Percentiles rank a stretch among this genome's conserved stretches.
Evolutionary conservation across 2,888 invertebrate species (phyloP).

Genomic region (Ophion ventricosus): DNA sequence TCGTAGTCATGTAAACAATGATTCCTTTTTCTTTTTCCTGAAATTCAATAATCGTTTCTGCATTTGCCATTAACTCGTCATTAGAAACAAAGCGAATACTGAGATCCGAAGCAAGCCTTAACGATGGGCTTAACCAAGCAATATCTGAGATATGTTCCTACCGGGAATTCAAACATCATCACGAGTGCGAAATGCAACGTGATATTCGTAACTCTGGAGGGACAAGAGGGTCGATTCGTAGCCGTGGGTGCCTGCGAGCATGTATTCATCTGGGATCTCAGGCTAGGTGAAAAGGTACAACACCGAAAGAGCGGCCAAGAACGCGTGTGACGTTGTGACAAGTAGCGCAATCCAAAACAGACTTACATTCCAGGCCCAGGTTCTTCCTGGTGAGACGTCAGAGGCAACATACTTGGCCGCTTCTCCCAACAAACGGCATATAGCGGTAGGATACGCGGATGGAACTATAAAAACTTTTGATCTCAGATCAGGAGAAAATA

Average conservation of each 20-base stretch:
- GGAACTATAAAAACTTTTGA: conserved; percentile 94
- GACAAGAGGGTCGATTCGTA: conserved; percentile 92
- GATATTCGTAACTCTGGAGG: conserved; percentile 90
- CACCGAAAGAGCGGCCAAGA: not conserved
- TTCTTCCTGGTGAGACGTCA: conserved; percentile 91
- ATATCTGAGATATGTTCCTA: conserved; percentile 94
- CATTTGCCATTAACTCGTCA: not conserved
- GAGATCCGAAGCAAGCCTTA: not conserved
- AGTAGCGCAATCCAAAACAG: too few relatives aligned
- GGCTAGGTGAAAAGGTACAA: conserved; percentile 91
- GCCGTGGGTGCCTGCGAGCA: conserved; percentile 97
- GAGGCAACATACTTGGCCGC: conserved; percentile 91
- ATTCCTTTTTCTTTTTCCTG: not conserved
- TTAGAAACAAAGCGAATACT: not conserved
- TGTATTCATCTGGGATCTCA: conserved; percentile 96
- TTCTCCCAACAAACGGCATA: conserved; percentile 90
- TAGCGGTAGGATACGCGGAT: conserved; percentile 97
- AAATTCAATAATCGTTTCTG: not conserved
- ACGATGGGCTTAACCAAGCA: conserved; percentile 96
- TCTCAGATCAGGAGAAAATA: conserved; percentile 88
- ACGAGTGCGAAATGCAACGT: conserved; percentile 92
- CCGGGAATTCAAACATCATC: conserved; percentile 94
- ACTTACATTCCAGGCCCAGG: conserved; percentile 87
- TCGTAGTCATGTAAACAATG: too few relatives aligned
- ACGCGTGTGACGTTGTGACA: too few relatives aligned